A percentile compares a stretch with the other conserved stretches of the same genome.
Conservation (phyloP, 2,888 invertebrate species). For the Hirtodrosophila cameraria region DNA sequence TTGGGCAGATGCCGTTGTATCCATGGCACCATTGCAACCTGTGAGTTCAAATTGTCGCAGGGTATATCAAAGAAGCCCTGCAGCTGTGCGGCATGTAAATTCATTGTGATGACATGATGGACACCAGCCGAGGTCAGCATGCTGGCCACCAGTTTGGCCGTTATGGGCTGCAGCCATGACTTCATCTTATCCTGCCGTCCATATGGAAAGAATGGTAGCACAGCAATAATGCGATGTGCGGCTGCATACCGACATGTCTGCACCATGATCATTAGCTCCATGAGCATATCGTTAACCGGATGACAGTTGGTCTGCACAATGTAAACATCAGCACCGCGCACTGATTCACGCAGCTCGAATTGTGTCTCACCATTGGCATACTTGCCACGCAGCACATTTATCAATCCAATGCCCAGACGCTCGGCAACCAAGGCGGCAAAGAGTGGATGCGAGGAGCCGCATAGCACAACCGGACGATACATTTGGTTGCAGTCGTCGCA, state of each 20-base stretch:
- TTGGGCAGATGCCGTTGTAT: constrained; percentile 16
- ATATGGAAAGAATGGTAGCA: not conserved
- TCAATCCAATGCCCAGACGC: not conserved
- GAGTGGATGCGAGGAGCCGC: constrained; percentile 1
- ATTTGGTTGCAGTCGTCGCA: too few relatives aligned
- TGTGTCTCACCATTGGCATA: constrained; percentile 21
- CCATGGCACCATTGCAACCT: constrained; percentile 21
- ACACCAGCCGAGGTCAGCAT: constrained; percentile 21
- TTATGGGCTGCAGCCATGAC: constrained; percentile 14
- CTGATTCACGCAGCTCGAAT: constrained; percentile 21
- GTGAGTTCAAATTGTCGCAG: constrained; percentile 26
- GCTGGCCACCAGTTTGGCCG: constrained; percentile 36
- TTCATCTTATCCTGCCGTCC: not conserved
- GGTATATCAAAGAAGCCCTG: constrained; percentile 44
- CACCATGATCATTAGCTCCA: constrained; percentile 1
- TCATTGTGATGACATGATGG: constrained; percentile 22
- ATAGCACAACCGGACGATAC: constrained; percentile 7
- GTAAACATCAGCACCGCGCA: not conserved
- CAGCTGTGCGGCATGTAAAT: constrained; percentile 25
- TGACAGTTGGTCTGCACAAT: not conserved
- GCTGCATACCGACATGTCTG: not conserved
- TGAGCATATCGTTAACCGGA: not conserved
- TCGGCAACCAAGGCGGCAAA: constrained; percentile 6
- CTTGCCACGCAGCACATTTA: constrained; percentile 6
- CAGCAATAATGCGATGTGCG: not conserved